These are phyloP conservation scores for Ferdinandea cuprea DNA, from an alignment of 2,888 invertebrate species.

Conservation along the genomic window DNA sequence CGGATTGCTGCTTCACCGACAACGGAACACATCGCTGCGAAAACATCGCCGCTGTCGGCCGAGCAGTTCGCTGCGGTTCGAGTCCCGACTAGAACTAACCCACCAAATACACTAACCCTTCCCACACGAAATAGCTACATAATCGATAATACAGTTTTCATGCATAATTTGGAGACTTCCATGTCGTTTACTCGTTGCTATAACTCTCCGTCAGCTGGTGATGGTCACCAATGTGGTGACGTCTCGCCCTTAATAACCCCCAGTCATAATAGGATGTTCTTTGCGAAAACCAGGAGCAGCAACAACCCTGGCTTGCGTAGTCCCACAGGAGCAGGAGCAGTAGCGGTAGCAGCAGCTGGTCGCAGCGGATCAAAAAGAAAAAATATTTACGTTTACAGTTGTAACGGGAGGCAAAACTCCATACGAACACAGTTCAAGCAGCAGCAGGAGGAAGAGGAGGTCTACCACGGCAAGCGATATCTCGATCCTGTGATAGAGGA, in stretches of 20 bases:
- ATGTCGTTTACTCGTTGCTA: conserved; percentile 50
- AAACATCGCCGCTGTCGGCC: conserved; percentile 36
- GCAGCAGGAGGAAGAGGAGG: conserved; percentile 67
- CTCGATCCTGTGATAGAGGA: conserved; percentile 78
- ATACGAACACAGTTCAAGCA: conserved; percentile 64
- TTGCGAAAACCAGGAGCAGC: conserved; percentile 30
- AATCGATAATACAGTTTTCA: conserved; percentile 69
- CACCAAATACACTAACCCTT: conserved; percentile 73
- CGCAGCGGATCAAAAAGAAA: conserved; percentile 58
- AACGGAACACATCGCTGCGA: conserved; percentile 21
- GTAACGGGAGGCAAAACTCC: conserved; percentile 53
- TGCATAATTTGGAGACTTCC: conserved; percentile 70
- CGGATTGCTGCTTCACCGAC: conserved; percentile 33
- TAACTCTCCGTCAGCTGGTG: conserved; percentile 9
- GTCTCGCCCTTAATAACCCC: conserved; percentile 4
- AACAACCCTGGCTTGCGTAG: conserved; percentile 45
- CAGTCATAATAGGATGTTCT: conserved; percentile 42
- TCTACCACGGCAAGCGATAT: conserved; percentile 80
- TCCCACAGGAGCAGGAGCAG: conserved; percentile 40
- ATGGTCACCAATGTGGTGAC: conserved; percentile 26
- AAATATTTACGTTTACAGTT: conserved; percentile 40
- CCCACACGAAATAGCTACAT: conserved; percentile 47
- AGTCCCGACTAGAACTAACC: conserved; percentile 70
- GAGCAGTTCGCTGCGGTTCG: conserved; percentile 69
- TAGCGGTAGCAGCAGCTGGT: no score